Evolutionary conservation across 2,797 vertebrate genomes (phyloP), one percentile per base, ranked within the genome.

Genomic region (Steatocranus sp.): DNA sequence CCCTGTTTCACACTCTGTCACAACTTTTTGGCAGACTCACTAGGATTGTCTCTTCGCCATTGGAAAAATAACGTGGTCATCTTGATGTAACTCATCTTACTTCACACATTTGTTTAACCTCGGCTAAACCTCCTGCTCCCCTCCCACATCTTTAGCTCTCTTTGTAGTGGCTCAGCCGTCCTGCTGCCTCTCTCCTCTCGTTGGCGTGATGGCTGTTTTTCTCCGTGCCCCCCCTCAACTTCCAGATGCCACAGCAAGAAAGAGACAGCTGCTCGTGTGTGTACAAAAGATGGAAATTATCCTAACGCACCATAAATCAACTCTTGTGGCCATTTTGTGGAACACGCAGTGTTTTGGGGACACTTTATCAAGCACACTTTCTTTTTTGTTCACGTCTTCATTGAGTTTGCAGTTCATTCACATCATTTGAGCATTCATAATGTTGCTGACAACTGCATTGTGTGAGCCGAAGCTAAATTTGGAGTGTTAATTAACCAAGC

Each of bases 401-500:
- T 48, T 87, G 11, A 56, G 18, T 68, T 80, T 81, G 12, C 20
- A 9, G 58, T 84, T 85, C 83, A 86, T 88, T 91, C 84, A 85
- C 66, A 83, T 91, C 78, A 56, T 79, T 75, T 75, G 27, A 80
- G 76, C 77, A 83, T 89, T 87, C 41, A 77, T 80, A 86, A 84
- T 87, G 73, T 85, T 81, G 61, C 75, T 80, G 89, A 90, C 86
- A 87, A 81, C 75, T 79, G 77, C 75, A 79, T 54, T 86, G 86
- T 86, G 82, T 80, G 78, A 90, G 87, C 81, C 2, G 86, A 77
- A 66, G 84, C 91, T 93, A 94, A 87, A 91, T 92, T 88, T 89
- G 91, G 88, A 89, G 89, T 86, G 86, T 85, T 94, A 92, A 95
- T 93, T 90, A 93, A 88, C 76, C 12, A 6, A 83, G 81, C 53